Evolutionary conservation across 1,140 invertebrate species (phyloP).

Genomic region (Drosophila parvula): DNA sequence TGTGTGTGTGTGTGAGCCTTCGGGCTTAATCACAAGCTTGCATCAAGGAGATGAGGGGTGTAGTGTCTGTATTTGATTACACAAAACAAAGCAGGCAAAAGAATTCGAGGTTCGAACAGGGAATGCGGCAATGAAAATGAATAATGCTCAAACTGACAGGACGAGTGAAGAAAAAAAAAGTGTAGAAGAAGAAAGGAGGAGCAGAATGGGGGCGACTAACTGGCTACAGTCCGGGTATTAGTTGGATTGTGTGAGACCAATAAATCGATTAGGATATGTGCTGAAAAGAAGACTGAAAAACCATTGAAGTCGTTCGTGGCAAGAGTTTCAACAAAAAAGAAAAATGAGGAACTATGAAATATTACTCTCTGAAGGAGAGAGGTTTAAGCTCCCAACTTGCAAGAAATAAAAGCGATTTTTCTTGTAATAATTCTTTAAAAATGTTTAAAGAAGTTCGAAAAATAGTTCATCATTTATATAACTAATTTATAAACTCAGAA

Average conservation of each 20-base stretch:
- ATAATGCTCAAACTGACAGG: constrained; percentile 62
- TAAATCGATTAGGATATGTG: constrained; percentile 70
- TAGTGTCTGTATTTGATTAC: constrained; percentile 59
- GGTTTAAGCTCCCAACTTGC: not conserved
- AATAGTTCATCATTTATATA: too few relatives aligned
- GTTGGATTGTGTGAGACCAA: constrained; percentile 53
- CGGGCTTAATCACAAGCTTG: constrained; percentile 74
- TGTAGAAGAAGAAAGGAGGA: not conserved
- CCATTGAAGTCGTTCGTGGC: constrained; percentile 21
- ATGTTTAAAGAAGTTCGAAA: too few relatives aligned
- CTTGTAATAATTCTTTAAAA: not conserved
- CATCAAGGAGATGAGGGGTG: constrained; percentile 34
- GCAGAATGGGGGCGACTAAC: constrained; percentile 3
- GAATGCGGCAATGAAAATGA: constrained; percentile 66
- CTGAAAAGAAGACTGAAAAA: constrained; percentile 31
- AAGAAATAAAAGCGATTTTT: not conserved
- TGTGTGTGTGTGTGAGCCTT: constrained; percentile 36
- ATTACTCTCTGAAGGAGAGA: constrained; percentile 12
- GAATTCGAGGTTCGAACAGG: constrained; percentile 33
- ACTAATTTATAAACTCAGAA: too few relatives aligned
- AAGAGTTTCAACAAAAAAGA: constrained; percentile 18
- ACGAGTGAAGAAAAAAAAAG: not conserved
- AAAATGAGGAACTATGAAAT: constrained; percentile 23
- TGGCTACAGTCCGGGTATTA: constrained; percentile 28
- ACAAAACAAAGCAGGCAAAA: constrained; percentile 52